These are phyloP conservation scores for Knipowitschia caucasica DNA, from an alignment of 2,797 vertebrate species.

Conservation along the genomic window DNA sequence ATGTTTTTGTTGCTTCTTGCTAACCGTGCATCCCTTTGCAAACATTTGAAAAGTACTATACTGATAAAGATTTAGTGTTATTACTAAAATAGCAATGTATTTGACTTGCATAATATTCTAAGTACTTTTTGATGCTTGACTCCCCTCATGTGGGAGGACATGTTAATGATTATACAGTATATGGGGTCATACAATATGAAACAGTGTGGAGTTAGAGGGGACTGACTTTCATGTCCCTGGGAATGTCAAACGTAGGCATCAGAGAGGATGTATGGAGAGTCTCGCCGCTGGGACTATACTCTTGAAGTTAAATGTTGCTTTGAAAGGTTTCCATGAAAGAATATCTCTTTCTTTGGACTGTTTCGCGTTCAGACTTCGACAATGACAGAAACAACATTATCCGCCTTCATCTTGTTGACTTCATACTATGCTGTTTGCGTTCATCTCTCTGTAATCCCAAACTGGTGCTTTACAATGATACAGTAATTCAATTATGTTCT, in stretches of 20 bases:
- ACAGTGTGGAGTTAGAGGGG: conserved; percentile 15
- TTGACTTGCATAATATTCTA: too few species aligned
- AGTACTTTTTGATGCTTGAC: too few species aligned
- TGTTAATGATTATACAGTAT: too few species aligned
- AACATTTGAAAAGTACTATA: neutral
- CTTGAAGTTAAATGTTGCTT: conserved; percentile 10
- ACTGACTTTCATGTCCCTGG: conserved; percentile 12
- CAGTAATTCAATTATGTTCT: too few species aligned
- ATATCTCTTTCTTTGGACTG: conserved; percentile 18
- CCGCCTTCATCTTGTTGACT: conserved; percentile 33
- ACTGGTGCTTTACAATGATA: neutral
- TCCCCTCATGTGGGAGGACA: too few species aligned
- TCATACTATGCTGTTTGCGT: conserved; percentile 6
- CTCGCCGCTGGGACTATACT: conserved; percentile 12
- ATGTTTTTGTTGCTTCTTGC: too few species aligned
- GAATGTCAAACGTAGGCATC: conserved; percentile 23
- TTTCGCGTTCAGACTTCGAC: conserved; percentile 21
- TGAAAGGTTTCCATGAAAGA: conserved; percentile 18
- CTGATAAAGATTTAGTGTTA: too few species aligned
- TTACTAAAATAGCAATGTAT: too few species aligned
- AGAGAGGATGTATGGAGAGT: conserved; percentile 19
- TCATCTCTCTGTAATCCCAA: neutral
- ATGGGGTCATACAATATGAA: neutral
- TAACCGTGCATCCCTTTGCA: too few species aligned
- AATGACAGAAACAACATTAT: conserved; percentile 21